These are phyloP conservation scores for Accipiter minullus DNA, from an alignment of 2,797 vertebrate species.

Conservation along the genomic window DNA sequence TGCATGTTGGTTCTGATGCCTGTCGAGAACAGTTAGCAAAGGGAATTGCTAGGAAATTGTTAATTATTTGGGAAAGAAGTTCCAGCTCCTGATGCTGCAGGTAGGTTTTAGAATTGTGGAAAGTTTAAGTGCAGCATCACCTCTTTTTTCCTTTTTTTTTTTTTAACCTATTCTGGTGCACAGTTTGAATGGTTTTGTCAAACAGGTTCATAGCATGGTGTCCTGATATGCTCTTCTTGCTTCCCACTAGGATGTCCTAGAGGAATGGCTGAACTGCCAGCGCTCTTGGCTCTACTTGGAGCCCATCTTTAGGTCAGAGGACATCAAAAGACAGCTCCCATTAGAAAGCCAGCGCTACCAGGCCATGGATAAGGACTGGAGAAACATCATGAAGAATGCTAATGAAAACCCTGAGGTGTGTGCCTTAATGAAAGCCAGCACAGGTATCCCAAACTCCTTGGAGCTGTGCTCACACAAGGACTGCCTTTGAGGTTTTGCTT, in stretches of 20 bases:
- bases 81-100: not conserved
- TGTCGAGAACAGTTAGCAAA: not conserved
- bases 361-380: conserved; percentile 86
- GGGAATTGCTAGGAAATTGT: not conserved
- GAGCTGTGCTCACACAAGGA: not conserved
- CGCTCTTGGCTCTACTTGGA: conserved; percentile 90
- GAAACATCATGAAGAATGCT: conserved; percentile 83
- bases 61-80: not conserved
- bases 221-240: not conserved
- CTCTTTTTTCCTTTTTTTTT: not conserved
- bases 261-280: conserved; percentile 92
- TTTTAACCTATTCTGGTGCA: not conserved
- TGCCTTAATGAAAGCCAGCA: not conserved
- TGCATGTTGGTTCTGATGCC: not conserved
- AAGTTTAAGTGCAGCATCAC: not conserved
- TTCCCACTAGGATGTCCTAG: conserved; percentile 85
- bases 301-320: conserved; percentile 91
- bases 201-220: not conserved
- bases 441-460: not conserved
- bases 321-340: conserved; percentile 89
- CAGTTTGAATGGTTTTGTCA: not conserved
- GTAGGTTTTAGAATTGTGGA: not conserved
- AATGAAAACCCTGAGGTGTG: conserved; percentile 81
- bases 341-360: conserved; percentile 85
- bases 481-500: not conserved